Evolutionary conservation across 2,888 invertebrate genomes (phyloP), one percentile per base, ranked within the genome.

Genomic region (Drosophila prostipennis): DNA sequence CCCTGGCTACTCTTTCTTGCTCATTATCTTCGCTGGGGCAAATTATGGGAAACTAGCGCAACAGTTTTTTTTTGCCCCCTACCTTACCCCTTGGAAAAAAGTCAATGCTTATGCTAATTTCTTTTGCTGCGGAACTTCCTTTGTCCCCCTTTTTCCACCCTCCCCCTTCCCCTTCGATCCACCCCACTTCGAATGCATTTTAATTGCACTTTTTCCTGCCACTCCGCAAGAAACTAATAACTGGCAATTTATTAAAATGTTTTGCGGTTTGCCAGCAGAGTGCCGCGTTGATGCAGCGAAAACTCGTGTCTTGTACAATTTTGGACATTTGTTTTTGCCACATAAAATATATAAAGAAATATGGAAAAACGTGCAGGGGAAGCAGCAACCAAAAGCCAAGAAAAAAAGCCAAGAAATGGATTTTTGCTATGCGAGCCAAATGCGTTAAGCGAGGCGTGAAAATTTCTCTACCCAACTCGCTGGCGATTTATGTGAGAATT

Each of bases 131-230:
- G 52, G 46, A 60, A 73, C 76, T 80, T 82, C 80, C 83, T 70
- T 60, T 42, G 43, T 55, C 43, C 49, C 46, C 51, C 23, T 6
- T 6, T 14, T 19, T 6, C 2, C 8, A 14, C 46, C 26, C 5
- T 5, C 26, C 26, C 16, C 16, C 45, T 19, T 19, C 19, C 19
- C 19, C 19, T 19, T 2, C 37, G 14, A 16, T 23, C 32, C 36
- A 6, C 32, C 19, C 7, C 10, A 34, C 32, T 16, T 48, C 74
- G 65, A 82, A 65, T 81, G 81, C 86, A 86, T 86, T 86, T 83
- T 82, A 86, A 86, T 82, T 82, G 86, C 86, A 86, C 86, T 82
- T 82, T 82, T 82, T 82, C 83, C 77, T 83, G 69, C 75, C 77
- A 72, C 79, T 73, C 39, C 49, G 76, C 64, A 46, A 72, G 49